Conservation (phyloP, 2,113 vertebrate genomes). For the Aspiorhynchus laticeps region DNA sequence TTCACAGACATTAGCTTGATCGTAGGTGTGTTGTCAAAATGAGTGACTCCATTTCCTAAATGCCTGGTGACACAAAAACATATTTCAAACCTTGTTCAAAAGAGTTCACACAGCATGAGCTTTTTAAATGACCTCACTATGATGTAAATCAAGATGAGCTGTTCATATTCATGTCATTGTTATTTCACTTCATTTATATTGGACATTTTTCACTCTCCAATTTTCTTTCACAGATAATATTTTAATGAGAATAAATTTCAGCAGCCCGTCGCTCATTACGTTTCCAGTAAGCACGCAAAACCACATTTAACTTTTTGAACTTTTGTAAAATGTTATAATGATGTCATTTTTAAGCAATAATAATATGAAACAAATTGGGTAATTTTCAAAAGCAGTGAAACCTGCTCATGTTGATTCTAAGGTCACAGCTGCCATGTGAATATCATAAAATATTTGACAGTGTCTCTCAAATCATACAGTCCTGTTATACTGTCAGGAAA, state of each 20-base stretch:
- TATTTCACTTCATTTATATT: neutral
- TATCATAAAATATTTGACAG: neutral
- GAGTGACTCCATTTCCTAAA: neutral
- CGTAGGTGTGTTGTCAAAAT: neutral
- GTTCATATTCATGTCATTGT: neutral
- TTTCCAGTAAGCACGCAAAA: neutral
- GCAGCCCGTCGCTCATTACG: neutral
- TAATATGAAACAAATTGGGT: conserved; percentile 19
- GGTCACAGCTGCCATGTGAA: neutral
- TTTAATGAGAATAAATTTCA: conserved; percentile 26
- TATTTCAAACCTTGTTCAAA: neutral
- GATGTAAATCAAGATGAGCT: neutral
- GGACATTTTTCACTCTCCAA: conserved; percentile 28
- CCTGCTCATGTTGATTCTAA: neutral
- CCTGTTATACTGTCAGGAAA: neutral
- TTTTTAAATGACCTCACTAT: neutral
- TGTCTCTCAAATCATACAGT: neutral
- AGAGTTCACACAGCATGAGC: neutral
- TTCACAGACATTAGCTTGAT: neutral
- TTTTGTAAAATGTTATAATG: neutral
- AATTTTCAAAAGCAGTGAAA: conserved; percentile 9
- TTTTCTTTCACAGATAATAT: neutral
- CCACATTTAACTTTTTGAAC: conserved; percentile 3
- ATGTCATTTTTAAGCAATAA: neutral
- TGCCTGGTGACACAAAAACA: neutral